Conservation (phyloP, 2,113 vertebrate genomes). For the Electrona antarctica region DNA sequence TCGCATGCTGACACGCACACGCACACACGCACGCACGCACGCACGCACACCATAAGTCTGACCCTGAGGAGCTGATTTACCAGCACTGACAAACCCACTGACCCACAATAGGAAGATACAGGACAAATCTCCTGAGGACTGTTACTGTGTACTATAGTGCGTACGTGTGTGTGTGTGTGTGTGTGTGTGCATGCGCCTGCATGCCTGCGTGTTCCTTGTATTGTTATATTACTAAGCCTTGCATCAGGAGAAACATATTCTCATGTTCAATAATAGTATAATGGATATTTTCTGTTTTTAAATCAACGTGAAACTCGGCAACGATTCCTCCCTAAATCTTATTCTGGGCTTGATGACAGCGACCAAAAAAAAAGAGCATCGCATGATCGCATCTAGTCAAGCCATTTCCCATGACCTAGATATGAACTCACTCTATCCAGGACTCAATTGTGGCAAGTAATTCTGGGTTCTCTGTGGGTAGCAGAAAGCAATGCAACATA, state of each 20-base stretch:
- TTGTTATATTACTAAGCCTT: constrained; percentile 2
- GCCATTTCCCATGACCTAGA: constrained; percentile 54
- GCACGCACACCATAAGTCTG: constrained; percentile 11
- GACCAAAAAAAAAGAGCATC: constrained; percentile 21
- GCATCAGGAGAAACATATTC: constrained; percentile 44
- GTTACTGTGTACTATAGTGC: background rate
- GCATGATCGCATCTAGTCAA: constrained; percentile 37
- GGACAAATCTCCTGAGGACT: no score
- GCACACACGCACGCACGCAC: no score
- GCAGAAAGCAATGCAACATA: constrained; percentile 40
- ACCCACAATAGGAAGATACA: constrained; percentile 36
- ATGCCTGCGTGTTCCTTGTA: no score
- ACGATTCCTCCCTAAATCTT: constrained; percentile 17
- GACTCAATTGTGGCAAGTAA: constrained; percentile 31
- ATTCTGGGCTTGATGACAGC: constrained; percentile 19
- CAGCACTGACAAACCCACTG: constrained; percentile 26
- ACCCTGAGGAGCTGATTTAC: constrained; percentile 29
- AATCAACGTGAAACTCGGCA: constrained; percentile 18
- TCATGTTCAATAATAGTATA: constrained; percentile 24
- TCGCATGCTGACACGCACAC: no score
- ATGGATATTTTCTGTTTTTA: constrained; percentile 38
- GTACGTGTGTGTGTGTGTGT: no score
- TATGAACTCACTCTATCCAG: constrained; percentile 53
- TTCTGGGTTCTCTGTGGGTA: constrained; percentile 43
- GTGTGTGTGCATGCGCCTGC: no score